A percentile compares a stretch with the other conserved stretches of the same genome.
phyloP scores from a whole-genome alignment of 2,113 vertebrate species.

The Pteronura brasiliensis region DNA sequence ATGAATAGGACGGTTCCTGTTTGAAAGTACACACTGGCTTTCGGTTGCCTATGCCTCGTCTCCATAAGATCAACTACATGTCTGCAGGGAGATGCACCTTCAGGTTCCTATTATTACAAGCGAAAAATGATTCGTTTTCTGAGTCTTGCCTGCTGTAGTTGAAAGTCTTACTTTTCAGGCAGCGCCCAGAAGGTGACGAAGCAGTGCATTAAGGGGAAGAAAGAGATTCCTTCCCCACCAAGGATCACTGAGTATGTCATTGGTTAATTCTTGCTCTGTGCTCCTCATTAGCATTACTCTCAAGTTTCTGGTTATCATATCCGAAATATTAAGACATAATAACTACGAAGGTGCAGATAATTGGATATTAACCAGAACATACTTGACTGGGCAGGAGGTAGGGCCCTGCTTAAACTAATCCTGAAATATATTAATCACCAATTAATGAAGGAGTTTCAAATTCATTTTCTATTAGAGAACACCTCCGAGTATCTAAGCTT shows the following conservation, averaged over 20 bases:
- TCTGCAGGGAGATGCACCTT: background rate
- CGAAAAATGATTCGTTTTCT: background rate
- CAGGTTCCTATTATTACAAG: background rate
- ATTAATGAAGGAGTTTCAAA: constrained; percentile 93
- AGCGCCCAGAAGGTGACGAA: constrained; percentile 14
- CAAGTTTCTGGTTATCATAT: constrained; percentile 91
- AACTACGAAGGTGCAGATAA: constrained; percentile 95
- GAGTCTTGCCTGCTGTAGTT: background rate
- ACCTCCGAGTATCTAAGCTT: constrained; percentile 85
- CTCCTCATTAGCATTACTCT: constrained; percentile 92
- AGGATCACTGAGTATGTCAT: constrained; percentile 85
- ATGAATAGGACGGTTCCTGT: background rate
- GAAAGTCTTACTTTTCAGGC: background rate
- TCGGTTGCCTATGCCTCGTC: background rate
- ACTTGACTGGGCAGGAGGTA: constrained; percentile 97
- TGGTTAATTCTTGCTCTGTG: constrained; percentile 85
- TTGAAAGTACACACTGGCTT: background rate
- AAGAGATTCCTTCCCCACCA: constrained; percentile 73
- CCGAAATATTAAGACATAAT: constrained; percentile 95
- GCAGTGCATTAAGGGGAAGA: constrained; percentile 36
- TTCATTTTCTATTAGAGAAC: constrained; percentile 90
- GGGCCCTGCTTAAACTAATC: constrained; percentile 93
- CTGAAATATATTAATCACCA: constrained; percentile 96
- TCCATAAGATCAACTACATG: background rate
- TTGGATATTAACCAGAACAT: constrained; percentile 98